phyloP scores from a whole-genome alignment of 2,113 vertebrate genomes.

The Alectura lathami region DNA sequence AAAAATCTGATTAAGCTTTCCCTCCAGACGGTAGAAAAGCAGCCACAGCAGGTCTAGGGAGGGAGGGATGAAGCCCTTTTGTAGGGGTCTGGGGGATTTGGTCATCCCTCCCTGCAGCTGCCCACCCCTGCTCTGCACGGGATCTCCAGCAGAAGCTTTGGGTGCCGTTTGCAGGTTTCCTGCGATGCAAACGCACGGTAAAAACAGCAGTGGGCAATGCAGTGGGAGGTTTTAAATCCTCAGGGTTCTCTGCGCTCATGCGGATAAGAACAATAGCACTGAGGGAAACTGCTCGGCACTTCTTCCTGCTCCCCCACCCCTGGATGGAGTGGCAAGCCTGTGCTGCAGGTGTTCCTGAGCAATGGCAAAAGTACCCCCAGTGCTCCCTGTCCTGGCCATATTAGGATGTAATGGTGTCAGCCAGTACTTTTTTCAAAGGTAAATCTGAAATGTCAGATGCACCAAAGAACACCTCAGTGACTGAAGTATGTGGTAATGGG shows the following conservation, averaged over 20 bases:
- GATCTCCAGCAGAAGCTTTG: not conserved
- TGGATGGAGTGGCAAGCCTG: fast-evolving
- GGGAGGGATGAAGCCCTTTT: not conserved
- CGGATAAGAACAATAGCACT: fast-evolving
- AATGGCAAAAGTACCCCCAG: not conserved
- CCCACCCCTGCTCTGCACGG: not conserved
- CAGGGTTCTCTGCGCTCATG: not conserved
- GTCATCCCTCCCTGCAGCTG: not conserved
- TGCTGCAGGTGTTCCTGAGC: not conserved
- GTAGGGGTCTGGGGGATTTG: not conserved
- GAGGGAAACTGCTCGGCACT: fast-evolving
- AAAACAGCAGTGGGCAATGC: not conserved
- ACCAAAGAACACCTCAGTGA: not conserved
- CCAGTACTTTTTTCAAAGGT: not conserved
- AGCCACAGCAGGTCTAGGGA: not conserved
- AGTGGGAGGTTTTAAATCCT: not conserved
- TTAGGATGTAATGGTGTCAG: not conserved
- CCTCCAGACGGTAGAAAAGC: not conserved
- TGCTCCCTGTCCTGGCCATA: fast-evolving
- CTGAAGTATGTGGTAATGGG: not conserved
- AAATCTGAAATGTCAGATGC: not conserved
- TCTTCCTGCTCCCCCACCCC: not conserved
- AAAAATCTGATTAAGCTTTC: too few species aligned
- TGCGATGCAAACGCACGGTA: fast-evolving
- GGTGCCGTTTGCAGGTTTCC: not conserved